Conservation (phyloP, 2,888 invertebrate genomes). For the Pelosia muscerda region DNA sequence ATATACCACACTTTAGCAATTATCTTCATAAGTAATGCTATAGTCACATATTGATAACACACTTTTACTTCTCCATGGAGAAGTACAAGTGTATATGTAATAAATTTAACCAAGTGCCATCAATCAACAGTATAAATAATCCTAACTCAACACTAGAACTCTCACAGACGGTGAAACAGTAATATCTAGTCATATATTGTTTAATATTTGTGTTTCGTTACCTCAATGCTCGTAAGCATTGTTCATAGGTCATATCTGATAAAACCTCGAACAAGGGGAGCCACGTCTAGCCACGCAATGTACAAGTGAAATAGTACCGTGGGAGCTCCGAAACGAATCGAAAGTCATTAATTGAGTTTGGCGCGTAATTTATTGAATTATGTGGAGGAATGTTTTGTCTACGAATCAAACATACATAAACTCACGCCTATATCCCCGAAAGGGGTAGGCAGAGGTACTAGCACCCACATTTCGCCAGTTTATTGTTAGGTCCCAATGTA, state of each 20-base stretch:
- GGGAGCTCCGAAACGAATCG: neutral
- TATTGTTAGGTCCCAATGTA: no score
- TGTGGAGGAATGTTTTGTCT: no score
- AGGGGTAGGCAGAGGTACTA: no score
- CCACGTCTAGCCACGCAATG: constrained; percentile 13
- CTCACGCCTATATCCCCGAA: no score
- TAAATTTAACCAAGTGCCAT: no score
- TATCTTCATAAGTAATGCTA: constrained; percentile 5
- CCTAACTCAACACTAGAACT: neutral
- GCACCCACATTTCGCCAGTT: no score
- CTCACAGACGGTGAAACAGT: constrained; percentile 20
- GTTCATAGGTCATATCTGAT: constrained; percentile 43
- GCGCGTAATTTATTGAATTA: neutral
- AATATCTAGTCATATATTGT: constrained; percentile 39
- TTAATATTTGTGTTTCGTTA: constrained; percentile 31
- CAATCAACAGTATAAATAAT: no score
- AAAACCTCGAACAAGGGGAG: constrained; percentile 21
- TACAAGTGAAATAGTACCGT: constrained; percentile 17
- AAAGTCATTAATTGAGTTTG: constrained; percentile 13
- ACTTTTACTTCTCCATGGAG: no score
- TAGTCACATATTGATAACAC: no score
- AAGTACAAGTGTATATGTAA: no score
- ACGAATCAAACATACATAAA: no score
- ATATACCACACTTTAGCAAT: neutral
- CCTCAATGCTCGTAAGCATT: constrained; percentile 31